phyloP scores from a whole-genome alignment of 2,888 invertebrate species.

The Xanthia togata region DNA sequence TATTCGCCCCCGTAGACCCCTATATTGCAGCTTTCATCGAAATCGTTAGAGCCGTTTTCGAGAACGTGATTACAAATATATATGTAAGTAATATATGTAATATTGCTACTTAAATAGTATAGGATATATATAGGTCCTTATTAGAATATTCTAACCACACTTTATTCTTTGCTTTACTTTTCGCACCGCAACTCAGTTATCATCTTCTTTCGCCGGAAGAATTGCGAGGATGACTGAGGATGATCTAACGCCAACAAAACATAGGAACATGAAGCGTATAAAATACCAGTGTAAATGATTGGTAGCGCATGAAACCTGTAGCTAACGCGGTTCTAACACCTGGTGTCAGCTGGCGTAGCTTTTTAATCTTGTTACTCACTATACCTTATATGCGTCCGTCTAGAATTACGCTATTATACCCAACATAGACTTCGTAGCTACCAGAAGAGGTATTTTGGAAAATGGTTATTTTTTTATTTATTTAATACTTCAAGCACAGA shows the following conservation, averaged over 20 bases:
- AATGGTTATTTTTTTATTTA: background rate
- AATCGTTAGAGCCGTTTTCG: too few relatives aligned
- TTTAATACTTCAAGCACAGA: too few relatives aligned
- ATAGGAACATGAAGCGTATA: constrained; percentile 36
- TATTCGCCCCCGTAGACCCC: too few relatives aligned
- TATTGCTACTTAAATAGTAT: too few relatives aligned
- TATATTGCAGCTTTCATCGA: too few relatives aligned
- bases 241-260: background rate
- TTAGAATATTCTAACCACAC: background rate
- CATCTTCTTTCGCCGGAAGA: background rate
- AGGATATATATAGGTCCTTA: background rate
- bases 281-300: constrained; percentile 56
- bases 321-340: constrained; percentile 87
- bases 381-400: constrained; percentile 86
- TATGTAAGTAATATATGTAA: too few relatives aligned
- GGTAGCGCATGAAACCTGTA: constrained; percentile 64
- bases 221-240: too few relatives aligned
- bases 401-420: constrained; percentile 87
- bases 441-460: constrained; percentile 35
- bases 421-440: constrained; percentile 69
- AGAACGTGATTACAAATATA: too few relatives aligned
- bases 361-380: constrained; percentile 89
- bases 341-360: constrained; percentile 85
- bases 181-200: background rate
- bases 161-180: background rate